Evolutionary conservation across 1,140 invertebrate genomes (phyloP).

Genomic region (Cydia strobilella): DNA sequence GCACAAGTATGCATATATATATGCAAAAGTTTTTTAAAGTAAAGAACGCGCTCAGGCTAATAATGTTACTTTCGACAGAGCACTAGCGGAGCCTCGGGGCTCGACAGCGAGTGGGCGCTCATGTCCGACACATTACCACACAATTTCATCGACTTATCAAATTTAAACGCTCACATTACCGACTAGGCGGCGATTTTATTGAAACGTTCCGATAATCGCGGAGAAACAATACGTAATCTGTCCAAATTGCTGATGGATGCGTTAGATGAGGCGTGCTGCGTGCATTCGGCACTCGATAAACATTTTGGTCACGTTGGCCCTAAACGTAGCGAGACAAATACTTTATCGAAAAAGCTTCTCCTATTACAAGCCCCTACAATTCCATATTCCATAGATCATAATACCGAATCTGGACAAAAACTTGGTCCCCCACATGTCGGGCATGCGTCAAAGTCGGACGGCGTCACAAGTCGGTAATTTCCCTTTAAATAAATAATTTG

Average conservation of each 20-base stretch:
- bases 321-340: background rate
- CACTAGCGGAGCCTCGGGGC: conserved; percentile 8
- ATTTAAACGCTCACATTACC: conserved; percentile 51
- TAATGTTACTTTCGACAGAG: conserved; percentile 26
- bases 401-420: conserved; percentile 49
- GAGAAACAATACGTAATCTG: conserved; percentile 28
- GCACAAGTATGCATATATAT: no score
- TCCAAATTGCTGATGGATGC: conserved; percentile 18
- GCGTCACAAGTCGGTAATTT: conserved; percentile 68
- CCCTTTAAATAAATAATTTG: conserved; percentile 79
- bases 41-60: background rate
- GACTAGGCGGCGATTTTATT: conserved; percentile 32
- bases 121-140: conserved; percentile 65
- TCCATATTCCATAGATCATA: conserved; percentile 44
- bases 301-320: conserved; percentile 2
- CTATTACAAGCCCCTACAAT: conserved; percentile 33
- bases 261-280: conserved; percentile 26
- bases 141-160: conserved; percentile 63
- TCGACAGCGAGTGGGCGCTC: conserved; percentile 44
- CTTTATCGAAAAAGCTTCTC: conserved; percentile 16
- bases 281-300: conserved; percentile 3
- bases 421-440: conserved; percentile 54
- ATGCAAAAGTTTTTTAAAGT: background rate
- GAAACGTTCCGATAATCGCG: conserved; percentile 29
- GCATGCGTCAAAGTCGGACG: conserved; percentile 60